A percentile compares a stretch with the other conserved stretches of the same genome.
These are phyloP conservation scores for Hemiscyllium ocellatum DNA, from an alignment of 2,113 vertebrate genomes.

Conservation along the genomic window DNA sequence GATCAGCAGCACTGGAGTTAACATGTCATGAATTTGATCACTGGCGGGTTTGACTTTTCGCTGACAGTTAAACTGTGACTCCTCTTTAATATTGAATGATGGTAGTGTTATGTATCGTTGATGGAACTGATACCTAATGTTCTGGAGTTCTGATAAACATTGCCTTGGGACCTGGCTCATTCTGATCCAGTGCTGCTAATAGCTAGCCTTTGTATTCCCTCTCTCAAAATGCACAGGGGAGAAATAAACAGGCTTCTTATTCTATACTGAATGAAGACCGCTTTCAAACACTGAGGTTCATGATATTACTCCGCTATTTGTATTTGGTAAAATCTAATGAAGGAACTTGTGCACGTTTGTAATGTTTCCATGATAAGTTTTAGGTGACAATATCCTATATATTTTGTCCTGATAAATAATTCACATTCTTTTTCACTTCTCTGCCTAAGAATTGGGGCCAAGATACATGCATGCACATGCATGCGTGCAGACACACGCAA, in stretches of 20 bases:
- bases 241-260: neutral
- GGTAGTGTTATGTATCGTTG: neutral
- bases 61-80: neutral
- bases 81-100: slow-evolving; percentile 12
- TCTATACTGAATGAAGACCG: neutral
- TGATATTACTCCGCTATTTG: neutral
- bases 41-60: neutral
- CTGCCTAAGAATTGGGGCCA: neutral
- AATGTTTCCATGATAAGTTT: neutral
- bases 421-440: neutral
- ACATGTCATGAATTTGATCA: neutral
- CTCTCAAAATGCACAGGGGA: too few species aligned
- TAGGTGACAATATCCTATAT: neutral
- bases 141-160: neutral
- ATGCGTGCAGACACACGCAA: too few species aligned
- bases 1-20: neutral
- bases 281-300: neutral
- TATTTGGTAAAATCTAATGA: neutral
- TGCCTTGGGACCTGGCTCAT: neutral
- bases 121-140: neutral
- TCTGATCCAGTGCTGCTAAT: neutral
- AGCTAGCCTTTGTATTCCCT: neutral
- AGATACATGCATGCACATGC: neutral
- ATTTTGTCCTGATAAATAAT: neutral
- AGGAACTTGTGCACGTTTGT: neutral